Conservation (phyloP, 2,888 invertebrate species). For the Ornithoptera priamus region DNA sequence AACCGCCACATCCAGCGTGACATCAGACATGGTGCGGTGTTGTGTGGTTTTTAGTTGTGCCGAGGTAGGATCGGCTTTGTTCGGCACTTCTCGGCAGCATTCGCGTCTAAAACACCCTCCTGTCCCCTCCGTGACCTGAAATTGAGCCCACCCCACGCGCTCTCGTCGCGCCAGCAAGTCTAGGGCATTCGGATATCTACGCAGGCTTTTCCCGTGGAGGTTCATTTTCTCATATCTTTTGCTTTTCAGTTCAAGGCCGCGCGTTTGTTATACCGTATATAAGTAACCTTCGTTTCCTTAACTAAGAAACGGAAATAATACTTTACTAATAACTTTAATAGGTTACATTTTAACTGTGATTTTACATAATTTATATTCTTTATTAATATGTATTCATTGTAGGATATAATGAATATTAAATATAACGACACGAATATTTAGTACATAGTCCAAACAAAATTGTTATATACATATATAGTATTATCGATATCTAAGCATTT, state of each 20-base stretch:
- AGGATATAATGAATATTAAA: not conserved
- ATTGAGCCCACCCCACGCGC: conserved; percentile 1
- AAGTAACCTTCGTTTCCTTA: not conserved
- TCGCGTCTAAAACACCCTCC: conserved; percentile 3
- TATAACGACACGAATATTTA: not conserved
- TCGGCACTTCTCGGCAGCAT: conserved; percentile 12
- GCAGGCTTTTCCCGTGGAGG: conserved; percentile 16
- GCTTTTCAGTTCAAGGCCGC: conserved; percentile 19
- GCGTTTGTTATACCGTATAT: not conserved
- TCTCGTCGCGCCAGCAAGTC: conserved; percentile 15
- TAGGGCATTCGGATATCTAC: conserved; percentile 6
- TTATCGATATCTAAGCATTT: too few relatives aligned
- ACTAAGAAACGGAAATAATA: not conserved
- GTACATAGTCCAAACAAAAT: not conserved
- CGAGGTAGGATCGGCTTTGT: conserved; percentile 6
- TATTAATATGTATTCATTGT: too few relatives aligned
- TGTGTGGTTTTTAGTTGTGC: not conserved
- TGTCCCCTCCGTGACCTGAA: conserved; percentile 20
- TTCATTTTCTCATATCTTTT: conserved; percentile 9
- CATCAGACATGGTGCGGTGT: conserved; percentile 6
- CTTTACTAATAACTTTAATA: not conserved
- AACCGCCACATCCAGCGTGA: conserved; percentile 7
- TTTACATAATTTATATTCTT: not conserved
- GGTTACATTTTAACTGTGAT: not conserved
- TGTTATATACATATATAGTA: too few relatives aligned